Percentiles rank a stretch among this genome's conserved stretches.
Evolutionary conservation across 2,797 vertebrate species (phyloP).

Genomic region (Martes flavigula): DNA sequence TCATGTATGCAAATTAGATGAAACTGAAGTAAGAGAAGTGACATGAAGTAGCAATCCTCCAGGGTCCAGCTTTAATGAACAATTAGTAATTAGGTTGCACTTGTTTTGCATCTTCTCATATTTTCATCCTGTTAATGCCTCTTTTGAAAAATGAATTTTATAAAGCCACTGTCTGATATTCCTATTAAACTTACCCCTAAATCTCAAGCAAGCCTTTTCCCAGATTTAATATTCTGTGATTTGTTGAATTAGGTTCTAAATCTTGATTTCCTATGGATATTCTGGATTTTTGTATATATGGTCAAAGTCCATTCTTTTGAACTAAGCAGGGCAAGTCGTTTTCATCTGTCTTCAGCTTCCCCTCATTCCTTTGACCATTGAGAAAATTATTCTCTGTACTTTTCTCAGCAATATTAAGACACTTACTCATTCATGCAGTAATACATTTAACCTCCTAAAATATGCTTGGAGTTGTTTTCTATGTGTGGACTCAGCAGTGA

Average conservation of each 20-base stretch:
- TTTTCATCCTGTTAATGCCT: neutral
- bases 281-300: neutral
- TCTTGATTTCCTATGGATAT: neutral
- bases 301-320: neutral
- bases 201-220: neutral
- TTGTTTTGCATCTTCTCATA: constrained; percentile 13
- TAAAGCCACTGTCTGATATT: neutral
- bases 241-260: neutral
- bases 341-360: neutral
- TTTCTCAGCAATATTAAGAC: neutral
- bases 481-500: neutral
- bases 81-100: constrained; percentile 15
- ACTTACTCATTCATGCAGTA: neutral
- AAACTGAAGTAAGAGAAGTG: neutral
- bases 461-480: neutral
- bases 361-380: neutral
- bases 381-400: neutral
- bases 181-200: neutral
- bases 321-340: neutral
- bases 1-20: constrained; percentile 28
- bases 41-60: neutral
- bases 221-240: neutral
- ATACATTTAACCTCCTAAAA: neutral
- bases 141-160: neutral
- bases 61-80: neutral